Evolutionary conservation across 1,140 invertebrate species (phyloP), one percentile per base, ranked within the genome.

Genomic region (Saccostrea glomerata): DNA sequence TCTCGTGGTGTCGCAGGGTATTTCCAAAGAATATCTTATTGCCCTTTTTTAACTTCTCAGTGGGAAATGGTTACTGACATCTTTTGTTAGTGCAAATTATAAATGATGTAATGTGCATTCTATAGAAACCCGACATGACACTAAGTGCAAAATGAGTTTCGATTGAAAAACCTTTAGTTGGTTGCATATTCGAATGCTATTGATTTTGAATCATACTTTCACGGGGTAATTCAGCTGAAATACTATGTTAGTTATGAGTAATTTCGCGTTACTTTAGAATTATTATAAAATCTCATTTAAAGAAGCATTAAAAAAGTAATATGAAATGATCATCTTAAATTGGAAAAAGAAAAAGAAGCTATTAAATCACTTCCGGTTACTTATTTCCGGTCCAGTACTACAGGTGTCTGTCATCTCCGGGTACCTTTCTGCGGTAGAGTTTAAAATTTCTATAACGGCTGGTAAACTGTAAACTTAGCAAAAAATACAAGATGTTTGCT

Each of bases 91-190:
- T 77, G 30, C 70, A 36, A 77, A 77, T 77, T 77, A 36, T 77
- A 77, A 47, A 77, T 77, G 70, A 77, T 77, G 70, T 77, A 77
- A 77, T 77, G 9, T 15, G 70, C 30, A 25, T 30, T 77, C 70
- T 36, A 77, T 77, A 77, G 23, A 77, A 30, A 77, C 30, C 25
- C 23, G 30, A 30, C 70, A 77, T 77, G 70, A 77, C 70, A 77
- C 70, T 77, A 77, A 77, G 70, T 77, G 70, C 70, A 77, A 77
- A 77, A 77, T 77, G 70, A 77, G 70, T 30, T 77, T 77, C 70
- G 70, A 77, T 77, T 77, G 70, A 77, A 63, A 63, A 63, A 17
- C 17, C n/a, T 77, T 12, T 77, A 77, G 23, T 77, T 77, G 11
- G 23, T 30, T 77, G 70, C 70, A 77, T 25, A 77, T 77, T 77